phyloP scores from a whole-genome alignment of 2,888 invertebrate genomes.

The Pemphredon lugubris region DNA sequence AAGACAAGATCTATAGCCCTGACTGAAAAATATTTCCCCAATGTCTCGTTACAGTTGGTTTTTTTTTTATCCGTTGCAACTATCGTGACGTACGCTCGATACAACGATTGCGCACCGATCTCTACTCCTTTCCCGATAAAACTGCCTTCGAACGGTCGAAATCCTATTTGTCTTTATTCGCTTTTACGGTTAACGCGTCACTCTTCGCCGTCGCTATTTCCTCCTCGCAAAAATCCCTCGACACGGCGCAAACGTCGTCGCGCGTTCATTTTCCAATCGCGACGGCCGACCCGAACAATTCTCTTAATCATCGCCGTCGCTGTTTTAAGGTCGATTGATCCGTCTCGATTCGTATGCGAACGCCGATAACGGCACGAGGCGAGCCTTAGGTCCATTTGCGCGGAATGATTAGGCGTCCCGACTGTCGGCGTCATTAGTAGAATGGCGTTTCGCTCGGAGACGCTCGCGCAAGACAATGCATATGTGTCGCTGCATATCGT shows the following conservation, averaged over 20 bases:
- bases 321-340: background rate
- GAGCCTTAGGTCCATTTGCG: slow-evolving; percentile 6
- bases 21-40: slow-evolving; percentile 8
- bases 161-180: no score
- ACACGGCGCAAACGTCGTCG: no score
- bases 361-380: background rate
- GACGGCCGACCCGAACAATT: no score
- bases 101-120: background rate
- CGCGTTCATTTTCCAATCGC: no score
- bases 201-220: no score
- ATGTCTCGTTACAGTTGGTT: background rate
- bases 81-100: background rate
- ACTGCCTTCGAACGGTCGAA: no score
- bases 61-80: background rate
- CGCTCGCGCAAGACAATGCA: slow-evolving; percentile 34
- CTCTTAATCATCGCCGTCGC: no score
- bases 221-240: no score
- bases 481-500: slow-evolving; percentile 36
- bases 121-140: background rate
- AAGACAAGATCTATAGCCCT: background rate
- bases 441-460: slow-evolving; percentile 31
- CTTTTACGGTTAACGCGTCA: no score
- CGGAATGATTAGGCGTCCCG: slow-evolving; percentile 41
- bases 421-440: slow-evolving; percentile 48
- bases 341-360: background rate